Evolutionary conservation across 2,888 invertebrate genomes (phyloP).

Genomic region (Elegia similella): DNA sequence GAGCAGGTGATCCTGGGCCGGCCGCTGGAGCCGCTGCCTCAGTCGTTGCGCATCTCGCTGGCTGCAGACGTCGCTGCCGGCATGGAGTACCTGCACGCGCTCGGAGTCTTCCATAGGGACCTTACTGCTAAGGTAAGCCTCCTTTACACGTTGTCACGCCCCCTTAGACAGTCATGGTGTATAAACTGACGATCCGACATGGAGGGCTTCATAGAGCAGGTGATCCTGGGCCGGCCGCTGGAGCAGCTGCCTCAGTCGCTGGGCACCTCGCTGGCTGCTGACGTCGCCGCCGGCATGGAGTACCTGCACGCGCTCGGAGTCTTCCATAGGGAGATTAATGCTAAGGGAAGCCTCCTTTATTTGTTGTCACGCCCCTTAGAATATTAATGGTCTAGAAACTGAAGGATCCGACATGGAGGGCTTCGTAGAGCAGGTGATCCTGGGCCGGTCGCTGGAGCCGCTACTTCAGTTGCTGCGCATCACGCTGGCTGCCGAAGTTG

Average conservation of each 20-base stretch:
- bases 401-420: slow-evolving; percentile 86
- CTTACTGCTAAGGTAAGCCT: slow-evolving; percentile 92
- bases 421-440: slow-evolving; percentile 94
- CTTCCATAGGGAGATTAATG: slow-evolving; percentile 97
- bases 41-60: slow-evolving; percentile 89
- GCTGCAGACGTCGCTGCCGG: slow-evolving; percentile 94
- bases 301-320: slow-evolving; percentile 96
- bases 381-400: no score
- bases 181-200: slow-evolving; percentile 83
- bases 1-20: slow-evolving; percentile 93
- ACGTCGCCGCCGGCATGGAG: slow-evolving; percentile 94
- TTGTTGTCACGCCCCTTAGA: no score
- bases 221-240: slow-evolving; percentile 88
- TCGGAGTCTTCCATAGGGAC: slow-evolving; percentile 96
- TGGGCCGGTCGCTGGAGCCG: slow-evolving; percentile 84
- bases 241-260: slow-evolving; percentile 88
- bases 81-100: slow-evolving; percentile 95
- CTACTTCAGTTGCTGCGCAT: slow-evolving; percentile 91
- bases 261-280: slow-evolving; percentile 91
- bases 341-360: slow-evolving; percentile 85
- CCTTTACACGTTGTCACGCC: no score
- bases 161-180: no score
- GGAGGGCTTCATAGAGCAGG: slow-evolving; percentile 92
- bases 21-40: slow-evolving; percentile 86
- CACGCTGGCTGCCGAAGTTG: slow-evolving; percentile 92